Evolutionary conservation across 2,888 invertebrate genomes (phyloP), one percentile per base, ranked within the genome.

Genomic region (Apotomis turbidana): DNA sequence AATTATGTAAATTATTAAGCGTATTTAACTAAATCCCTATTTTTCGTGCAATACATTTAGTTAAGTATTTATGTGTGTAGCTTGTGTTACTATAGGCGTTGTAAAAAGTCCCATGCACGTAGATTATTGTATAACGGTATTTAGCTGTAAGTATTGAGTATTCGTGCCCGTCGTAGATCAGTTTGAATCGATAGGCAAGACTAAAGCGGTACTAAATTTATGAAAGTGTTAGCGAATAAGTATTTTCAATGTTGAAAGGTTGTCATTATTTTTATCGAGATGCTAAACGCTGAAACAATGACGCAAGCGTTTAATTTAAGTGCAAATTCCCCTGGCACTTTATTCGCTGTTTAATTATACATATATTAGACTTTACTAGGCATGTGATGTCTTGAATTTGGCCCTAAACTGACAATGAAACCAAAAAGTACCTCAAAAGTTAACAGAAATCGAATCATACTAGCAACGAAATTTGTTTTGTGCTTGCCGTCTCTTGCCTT

Each of bases 61-160:
- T 92, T 92, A 90, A 91, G 91, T 92, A 92, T 93, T 92, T 93
- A 93, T 91, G 86, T 87, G 80, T 83, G 87, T 91, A 92, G 90
- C 80, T 82, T 74, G 79, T 83, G 83, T 86, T 87, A 86, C 87
- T 88, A 87, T 89, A 78, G 75, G 78, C 79, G 80, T 82, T 92
- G 90, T 91, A 90, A 86, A 91, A 89, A 90, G 83, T 84, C 83
- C 80, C 81, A 80, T 73, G 79, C 80, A 77, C 77, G 70, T 77
- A 76, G 71, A 70, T 58, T 74, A 64, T 63, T 67, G 55, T 71
- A 49, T 72, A 58, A 68, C 44, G 58, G 51, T 68, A 68, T 46
- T 63, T 72, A 72, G 72, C 27, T 62, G 38, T 72, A 68, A 68
- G 49, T 62, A 52, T 61, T 61, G 36, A 58, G 64, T 70, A 63